Conservation (phyloP, 2,888 invertebrate genomes). For the Apocheima hispidaria region DNA sequence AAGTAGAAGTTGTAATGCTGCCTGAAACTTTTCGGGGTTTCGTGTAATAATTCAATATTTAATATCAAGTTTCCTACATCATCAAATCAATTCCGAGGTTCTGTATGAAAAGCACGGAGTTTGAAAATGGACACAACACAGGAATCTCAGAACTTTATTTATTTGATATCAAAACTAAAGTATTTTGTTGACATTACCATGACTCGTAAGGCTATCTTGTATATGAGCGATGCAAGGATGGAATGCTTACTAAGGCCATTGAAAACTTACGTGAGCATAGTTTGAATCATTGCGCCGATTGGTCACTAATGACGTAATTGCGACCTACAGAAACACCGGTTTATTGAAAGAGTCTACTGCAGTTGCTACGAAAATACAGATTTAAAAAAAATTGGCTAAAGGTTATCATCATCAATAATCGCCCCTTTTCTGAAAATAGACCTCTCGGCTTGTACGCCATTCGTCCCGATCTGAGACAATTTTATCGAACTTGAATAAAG, state of each 20-base stretch:
- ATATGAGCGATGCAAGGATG: constrained; percentile 40
- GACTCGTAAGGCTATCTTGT: constrained; percentile 52
- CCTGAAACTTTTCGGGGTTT: too few species aligned
- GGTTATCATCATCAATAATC: not conserved
- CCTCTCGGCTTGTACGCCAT: too few species aligned
- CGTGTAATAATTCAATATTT: too few species aligned
- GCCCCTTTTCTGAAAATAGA: too few species aligned
- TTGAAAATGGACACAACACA: not conserved
- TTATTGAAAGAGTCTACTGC: constrained; percentile 47
- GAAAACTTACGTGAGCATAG: constrained; percentile 38
- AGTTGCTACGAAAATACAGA: constrained; percentile 10
- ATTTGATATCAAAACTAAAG: not conserved
- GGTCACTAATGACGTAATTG: constrained; percentile 71
- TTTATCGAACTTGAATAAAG: too few species aligned
- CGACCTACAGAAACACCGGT: constrained; percentile 73
- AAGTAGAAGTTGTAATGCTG: too few species aligned
- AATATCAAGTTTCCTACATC: too few species aligned
- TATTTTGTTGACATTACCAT: constrained; percentile 16
- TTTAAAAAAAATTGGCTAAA: not conserved
- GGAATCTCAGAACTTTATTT: not conserved
- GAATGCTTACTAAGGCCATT: constrained; percentile 60
- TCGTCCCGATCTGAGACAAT: too few species aligned
- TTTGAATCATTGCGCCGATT: constrained; percentile 67
- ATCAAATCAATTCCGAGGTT: too few species aligned
- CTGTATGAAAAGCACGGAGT: too few species aligned